Evolutionary conservation across 2,113 vertebrate genomes (phyloP).

Genomic region (Polypterus bichir): DNA sequence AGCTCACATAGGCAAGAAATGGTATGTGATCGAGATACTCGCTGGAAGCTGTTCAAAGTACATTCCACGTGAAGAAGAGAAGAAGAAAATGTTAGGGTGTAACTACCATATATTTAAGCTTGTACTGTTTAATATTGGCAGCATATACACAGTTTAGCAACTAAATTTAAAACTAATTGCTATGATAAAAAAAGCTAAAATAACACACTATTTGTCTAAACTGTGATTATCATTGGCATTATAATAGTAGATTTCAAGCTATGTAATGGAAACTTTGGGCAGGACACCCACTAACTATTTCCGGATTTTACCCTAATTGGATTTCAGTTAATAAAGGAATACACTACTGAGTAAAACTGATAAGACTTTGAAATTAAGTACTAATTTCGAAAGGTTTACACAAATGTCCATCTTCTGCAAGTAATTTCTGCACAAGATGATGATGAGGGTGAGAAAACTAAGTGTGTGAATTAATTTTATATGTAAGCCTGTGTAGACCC

Average conservation of each 20-base stretch:
- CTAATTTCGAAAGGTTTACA: no score
- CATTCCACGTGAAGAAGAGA: slow-evolving; percentile 29
- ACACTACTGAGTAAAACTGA: not conserved
- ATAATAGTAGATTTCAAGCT: slow-evolving; percentile 58
- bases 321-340: slow-evolving; percentile 51
- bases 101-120: slow-evolving; percentile 44
- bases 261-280: slow-evolving; percentile 51
- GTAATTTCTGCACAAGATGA: no score
- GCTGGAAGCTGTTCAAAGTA: slow-evolving; percentile 20
- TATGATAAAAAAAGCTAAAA: slow-evolving; percentile 55
- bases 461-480: no score
- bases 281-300: slow-evolving; percentile 63
- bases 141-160: slow-evolving; percentile 40
- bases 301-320: slow-evolving; percentile 45
- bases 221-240: slow-evolving; percentile 63
- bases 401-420: no score
- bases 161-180: slow-evolving; percentile 70
- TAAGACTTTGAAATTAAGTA: no score
- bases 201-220: slow-evolving; percentile 48
- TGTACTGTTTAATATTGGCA: slow-evolving; percentile 39
- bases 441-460: no score
- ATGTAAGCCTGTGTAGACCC: no score
- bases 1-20: slow-evolving; percentile 5
- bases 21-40: slow-evolving; percentile 25
- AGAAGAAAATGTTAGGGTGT: slow-evolving; percentile 39